A percentile compares a stretch with the other conserved stretches of the same genome.
Evolutionary conservation across 2,113 vertebrate genomes (phyloP).

Genomic region (Argyrosomus japonicus): DNA sequence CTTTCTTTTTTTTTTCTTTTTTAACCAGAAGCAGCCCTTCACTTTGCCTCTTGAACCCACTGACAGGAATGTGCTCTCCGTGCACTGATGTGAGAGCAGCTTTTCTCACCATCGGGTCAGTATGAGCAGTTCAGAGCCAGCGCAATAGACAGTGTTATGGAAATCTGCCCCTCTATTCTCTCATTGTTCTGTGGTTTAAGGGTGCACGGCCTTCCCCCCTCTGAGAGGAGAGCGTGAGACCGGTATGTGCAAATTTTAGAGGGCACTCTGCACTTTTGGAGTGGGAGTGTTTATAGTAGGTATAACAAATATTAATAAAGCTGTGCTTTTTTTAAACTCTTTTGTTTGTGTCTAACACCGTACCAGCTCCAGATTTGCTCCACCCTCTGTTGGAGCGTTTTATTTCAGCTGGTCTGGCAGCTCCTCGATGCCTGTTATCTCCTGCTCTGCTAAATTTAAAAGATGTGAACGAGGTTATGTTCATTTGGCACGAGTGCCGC

Average conservation of each 20-base stretch:
- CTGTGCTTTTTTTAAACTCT: background rate
- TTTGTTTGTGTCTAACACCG: background rate
- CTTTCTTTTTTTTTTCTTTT: conserved; percentile 5
- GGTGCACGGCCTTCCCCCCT: conserved; percentile 30
- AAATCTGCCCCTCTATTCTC: conserved; percentile 72
- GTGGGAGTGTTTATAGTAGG: conserved; percentile 19
- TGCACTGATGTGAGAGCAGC: conserved; percentile 17
- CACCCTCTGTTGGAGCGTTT: background rate
- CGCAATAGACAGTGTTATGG: conserved; percentile 72
- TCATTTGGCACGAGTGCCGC: conserved; percentile 15
- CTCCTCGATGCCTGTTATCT: background rate
- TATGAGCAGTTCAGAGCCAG: conserved; percentile 58
- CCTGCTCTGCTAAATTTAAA: background rate
- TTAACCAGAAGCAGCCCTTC: conserved; percentile 4
- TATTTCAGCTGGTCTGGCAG: background rate
- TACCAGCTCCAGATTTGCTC: background rate
- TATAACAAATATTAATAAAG: conserved; percentile 23
- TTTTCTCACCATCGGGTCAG: conserved; percentile 61
- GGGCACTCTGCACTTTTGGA: conserved; percentile 46
- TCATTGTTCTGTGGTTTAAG: conserved; percentile 73
- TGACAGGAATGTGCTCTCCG: conserved; percentile 9
- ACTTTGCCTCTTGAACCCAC: conserved; percentile 20
- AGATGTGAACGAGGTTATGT: background rate
- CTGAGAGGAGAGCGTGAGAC: conserved; percentile 54
- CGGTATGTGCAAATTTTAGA: conserved; percentile 58